Base-by-base conservation (phyloP, 2,888 invertebrate genomes). In the Heliconius sara region DNA sequence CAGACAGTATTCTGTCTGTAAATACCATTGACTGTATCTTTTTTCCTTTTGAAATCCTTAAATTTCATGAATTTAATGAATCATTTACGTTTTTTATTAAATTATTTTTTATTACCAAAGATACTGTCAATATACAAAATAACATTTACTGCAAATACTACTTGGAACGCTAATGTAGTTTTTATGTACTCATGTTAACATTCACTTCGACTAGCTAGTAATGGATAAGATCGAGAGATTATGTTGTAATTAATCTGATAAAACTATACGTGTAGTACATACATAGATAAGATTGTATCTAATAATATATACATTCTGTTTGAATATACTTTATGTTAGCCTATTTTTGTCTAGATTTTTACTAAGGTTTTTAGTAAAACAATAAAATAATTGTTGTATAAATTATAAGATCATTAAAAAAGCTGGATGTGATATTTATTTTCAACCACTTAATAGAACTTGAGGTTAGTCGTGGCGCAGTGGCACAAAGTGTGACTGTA, bases 231-330 rank as follows among this genome's bases (percentile, higher is more conserved):
- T 73, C 67, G 73, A 73, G 65, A 67, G 66, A 73, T 73, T 73
- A 71, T 57, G 71, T 47, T 73, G 47, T 63, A 78, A 78, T 73
- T 73, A 67, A 73, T 78, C 73, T 67, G 73, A 78, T 78, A 78
- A 78, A 73, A 73, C 73, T 73, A 39, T 70, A 70, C 43, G 16
- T 73, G 73, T 60, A 60, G 57, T n/a, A 16, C 57, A 73, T 73
- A 34, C 34, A 60, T 73, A 73, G 73, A 73, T 73, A 73, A 73
- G 73, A 73, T 73, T 34, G 34, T 34, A 73, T 60, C 25, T 60
- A 60, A 60, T 60, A n/a, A 52, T 6, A 60, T 9, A 60, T 60
- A 60, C 3, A 3, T 60, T 60, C 22, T n/a, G 10, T n/a, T n/a
- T n/a, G 60, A n/a, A n/a, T n/a, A 60, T 60, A 60, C n/a, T n/a